phyloP scores from a whole-genome alignment of 2,888 invertebrate genomes.

The Chrysodeixis includens region DNA sequence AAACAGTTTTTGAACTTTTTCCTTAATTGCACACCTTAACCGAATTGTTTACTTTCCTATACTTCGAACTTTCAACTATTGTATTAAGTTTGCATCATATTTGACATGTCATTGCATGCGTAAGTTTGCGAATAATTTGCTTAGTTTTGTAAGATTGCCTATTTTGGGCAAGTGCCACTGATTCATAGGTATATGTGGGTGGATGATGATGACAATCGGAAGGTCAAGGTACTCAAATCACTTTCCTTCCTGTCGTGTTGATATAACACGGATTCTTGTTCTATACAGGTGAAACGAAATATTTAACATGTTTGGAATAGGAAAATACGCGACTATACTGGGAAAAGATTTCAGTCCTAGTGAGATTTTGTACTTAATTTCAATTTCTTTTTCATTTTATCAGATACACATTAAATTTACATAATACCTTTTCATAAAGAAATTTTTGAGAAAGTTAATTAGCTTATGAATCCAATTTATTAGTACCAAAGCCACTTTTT shows the following conservation, averaged over 20 bases:
- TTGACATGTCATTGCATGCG: constrained; percentile 16
- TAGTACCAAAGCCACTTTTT: no score
- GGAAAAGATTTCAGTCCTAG: no score
- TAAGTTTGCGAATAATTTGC: constrained; percentile 20
- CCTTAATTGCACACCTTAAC: constrained; percentile 1
- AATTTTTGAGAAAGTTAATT: no score
- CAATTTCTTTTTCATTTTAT: no score
- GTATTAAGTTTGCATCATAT: constrained; percentile 13
- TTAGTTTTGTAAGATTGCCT: constrained; percentile 37
- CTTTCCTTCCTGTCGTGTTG: constrained; percentile 49
- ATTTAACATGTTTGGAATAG: no score
- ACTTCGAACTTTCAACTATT: background rate
- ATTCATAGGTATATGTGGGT: constrained; percentile 51
- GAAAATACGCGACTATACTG: no score
- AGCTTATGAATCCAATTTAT: no score
- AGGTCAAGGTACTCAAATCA: constrained; percentile 29
- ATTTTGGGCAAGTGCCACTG: constrained; percentile 48
- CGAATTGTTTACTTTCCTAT: background rate
- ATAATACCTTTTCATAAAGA: no score
- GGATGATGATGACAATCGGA: constrained; percentile 14
- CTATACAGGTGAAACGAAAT: no score
- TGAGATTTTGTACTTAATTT: no score
- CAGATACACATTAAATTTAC: no score
- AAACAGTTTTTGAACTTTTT: background rate
- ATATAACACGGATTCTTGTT: no score